Conservation (phyloP, 2,113 vertebrate species). For the Sialia sialis region DNA sequence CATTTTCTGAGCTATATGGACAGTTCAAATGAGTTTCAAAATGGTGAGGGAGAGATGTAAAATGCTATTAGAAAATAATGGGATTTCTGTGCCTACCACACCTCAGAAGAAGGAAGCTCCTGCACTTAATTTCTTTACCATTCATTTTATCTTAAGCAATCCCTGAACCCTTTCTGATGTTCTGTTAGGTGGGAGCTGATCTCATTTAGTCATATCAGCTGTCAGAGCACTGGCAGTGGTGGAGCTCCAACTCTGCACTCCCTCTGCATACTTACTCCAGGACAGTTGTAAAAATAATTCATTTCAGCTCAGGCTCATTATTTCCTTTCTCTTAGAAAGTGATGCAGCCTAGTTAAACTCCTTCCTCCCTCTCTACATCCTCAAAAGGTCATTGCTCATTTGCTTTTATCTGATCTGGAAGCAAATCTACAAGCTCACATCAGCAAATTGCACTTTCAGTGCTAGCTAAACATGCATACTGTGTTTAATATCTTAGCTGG, state of each 20-base stretch:
- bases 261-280: conserved; percentile 11
- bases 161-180: background rate
- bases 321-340: conserved; percentile 45
- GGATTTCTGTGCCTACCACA: conserved; percentile 2
- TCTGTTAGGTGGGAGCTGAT: conserved; percentile 15
- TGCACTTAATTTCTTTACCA: conserved; percentile 7
- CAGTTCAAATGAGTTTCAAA: conserved; percentile 48
- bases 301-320: conserved; percentile 55
- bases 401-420: conserved; percentile 39
- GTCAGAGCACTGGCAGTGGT: conserved; percentile 31
- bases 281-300: conserved; percentile 44
- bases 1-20: background rate
- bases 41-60: background rate
- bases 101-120: conserved; percentile 14
- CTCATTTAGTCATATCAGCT: conserved; percentile 16
- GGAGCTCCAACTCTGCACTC: background rate
- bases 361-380: background rate
- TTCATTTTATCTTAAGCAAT: conserved; percentile 50
- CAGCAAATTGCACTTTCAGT: background rate
- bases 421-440: conserved; percentile 36
- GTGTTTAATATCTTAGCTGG: background rate
- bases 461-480: background rate
- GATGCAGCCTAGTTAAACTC: background rate
- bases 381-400: conserved; percentile 11
- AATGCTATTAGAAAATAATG: conserved; percentile 52